Evolutionary conservation across 2,888 invertebrate species (phyloP).

Genomic region (Ditylenchus weischeri): DNA sequence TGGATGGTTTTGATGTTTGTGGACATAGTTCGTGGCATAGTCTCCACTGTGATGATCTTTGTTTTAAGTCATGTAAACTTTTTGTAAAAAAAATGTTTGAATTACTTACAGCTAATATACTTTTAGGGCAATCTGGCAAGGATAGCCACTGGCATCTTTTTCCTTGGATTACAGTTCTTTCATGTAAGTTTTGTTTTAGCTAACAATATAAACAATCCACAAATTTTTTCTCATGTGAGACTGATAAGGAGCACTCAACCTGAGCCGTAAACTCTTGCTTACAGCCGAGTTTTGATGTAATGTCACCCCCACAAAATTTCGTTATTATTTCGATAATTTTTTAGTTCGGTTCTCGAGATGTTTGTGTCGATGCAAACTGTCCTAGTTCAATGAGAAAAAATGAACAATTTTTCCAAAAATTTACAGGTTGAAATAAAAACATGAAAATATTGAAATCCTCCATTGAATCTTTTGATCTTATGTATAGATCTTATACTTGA

Average conservation of each 20-base stretch:
- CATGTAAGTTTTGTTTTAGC: constrained; percentile 41
- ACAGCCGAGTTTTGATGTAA: too few species aligned
- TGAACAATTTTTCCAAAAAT: background rate
- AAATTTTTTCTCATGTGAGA: too few species aligned
- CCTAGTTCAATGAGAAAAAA: constrained; percentile 7
- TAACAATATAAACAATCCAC: too few species aligned
- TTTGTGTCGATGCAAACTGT: too few species aligned
- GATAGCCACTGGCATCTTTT: constrained; percentile 58
- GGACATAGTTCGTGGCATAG: constrained; percentile 56
- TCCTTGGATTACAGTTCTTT: constrained; percentile 58
- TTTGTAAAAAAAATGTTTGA: constrained; percentile 7
- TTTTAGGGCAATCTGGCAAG: constrained; percentile 54
- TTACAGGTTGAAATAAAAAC: background rate
- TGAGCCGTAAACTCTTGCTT: too few species aligned
- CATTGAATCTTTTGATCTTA: too few species aligned
- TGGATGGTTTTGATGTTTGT: constrained; percentile 56
- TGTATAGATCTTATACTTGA: too few species aligned
- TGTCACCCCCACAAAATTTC: too few species aligned
- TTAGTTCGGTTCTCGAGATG: too few species aligned
- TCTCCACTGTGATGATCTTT: constrained; percentile 57
- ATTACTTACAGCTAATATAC: constrained; percentile 9
- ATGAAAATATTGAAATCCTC: too few species aligned
- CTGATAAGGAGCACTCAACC: too few species aligned
- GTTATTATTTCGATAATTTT: too few species aligned
- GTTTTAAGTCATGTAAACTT: constrained; percentile 48